Base-by-base conservation (phyloP, 2,888 invertebrate species). In the Stenotaenia linearis region DNA sequence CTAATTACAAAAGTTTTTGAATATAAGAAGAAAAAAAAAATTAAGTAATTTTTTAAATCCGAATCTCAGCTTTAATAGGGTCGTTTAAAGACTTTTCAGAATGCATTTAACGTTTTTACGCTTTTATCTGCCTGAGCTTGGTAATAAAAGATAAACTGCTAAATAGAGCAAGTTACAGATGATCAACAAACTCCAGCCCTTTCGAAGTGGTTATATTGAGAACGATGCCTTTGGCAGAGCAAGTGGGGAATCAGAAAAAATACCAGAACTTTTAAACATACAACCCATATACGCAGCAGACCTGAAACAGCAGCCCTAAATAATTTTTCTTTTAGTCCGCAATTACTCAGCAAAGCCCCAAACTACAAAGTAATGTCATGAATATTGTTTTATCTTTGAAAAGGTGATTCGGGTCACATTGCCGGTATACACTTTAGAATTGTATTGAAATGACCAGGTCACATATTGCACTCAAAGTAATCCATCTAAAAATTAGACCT, bases 291-390 rank as follows among this genome's bases (percentile, higher is more conserved):
- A 28, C 28, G 69, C 69, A 69, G 12, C n/a, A 69, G 69, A 69
- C 69, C 69, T 69, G 69, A 69, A 69, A 69, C 69, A 69, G n/a
- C 69, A 25, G 69, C 69, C 69, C 69, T 69, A 23, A 69, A 69
- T 69, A 69, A 25, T 69, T 69, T 69, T 69, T n/a, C 10, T 15
- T 69, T 69, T 23, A 69, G 6, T 69, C 15, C 28, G 25, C 69
- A 69, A 69, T 69, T 69, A 50, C 50, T 50, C 50, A 50, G 50
- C 50, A 18, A 18, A 18, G 32, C 21, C 18, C n/a, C n/a, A 50
- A 7, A 50, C 18, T 18, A n/a, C 7, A 18, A 50, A 50, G 6
- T 18, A 6, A 50, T 18, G 50, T 50, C 18, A 50, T 18, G 15
- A 21, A 50, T 18, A 50, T 18, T 18, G 15, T 15, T 18, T 50